Evolutionary conservation across 2,888 invertebrate species (phyloP).

Genomic region (Caenorhabditis sp.): DNA sequence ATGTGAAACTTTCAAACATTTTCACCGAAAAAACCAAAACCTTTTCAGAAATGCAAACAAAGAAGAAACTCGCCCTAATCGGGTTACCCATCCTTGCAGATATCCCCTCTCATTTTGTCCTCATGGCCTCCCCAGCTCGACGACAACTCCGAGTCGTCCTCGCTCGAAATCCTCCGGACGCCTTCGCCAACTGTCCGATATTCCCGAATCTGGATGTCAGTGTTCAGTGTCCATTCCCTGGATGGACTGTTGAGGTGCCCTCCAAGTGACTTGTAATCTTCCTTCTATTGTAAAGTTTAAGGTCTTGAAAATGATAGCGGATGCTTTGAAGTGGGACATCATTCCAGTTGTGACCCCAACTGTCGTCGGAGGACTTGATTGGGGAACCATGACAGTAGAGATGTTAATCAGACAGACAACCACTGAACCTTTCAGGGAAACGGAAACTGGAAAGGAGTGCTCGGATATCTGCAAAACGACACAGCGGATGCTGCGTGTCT

Average conservation of each 20-base stretch:
- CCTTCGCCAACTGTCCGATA: slow-evolving; percentile 69
- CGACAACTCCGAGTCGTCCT: slow-evolving; percentile 71
- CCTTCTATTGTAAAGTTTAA: neutral
- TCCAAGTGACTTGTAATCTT: neutral
- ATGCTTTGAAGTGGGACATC: slow-evolving; percentile 60
- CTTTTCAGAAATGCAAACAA: slow-evolving; percentile 4
- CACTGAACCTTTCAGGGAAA: slow-evolving; percentile 37
- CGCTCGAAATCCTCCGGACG: slow-evolving; percentile 76
- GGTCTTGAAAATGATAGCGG: slow-evolving; percentile 64
- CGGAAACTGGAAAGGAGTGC: slow-evolving; percentile 72
- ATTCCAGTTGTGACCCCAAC: slow-evolving; percentile 52
- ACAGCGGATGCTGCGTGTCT: slow-evolving; percentile 73
- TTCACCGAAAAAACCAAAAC: neutral
- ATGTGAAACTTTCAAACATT: too few species aligned
- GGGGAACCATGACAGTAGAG: slow-evolving; percentile 67
- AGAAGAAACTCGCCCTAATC: neutral
- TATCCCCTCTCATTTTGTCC: slow-evolving; percentile 13
- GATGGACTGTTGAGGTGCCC: slow-evolving; percentile 74
- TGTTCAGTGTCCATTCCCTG: slow-evolving; percentile 76
- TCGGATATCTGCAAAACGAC: slow-evolving; percentile 73
- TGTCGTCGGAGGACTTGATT: slow-evolving; percentile 63
- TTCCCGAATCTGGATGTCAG: slow-evolving; percentile 72
- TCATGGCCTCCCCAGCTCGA: slow-evolving; percentile 29
- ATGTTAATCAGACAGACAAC: too few species aligned
- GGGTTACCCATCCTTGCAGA: slow-evolving; percentile 8